phyloP scores from a whole-genome alignment of 2,888 invertebrate genomes.

The Criorhina ranunculi region DNA sequence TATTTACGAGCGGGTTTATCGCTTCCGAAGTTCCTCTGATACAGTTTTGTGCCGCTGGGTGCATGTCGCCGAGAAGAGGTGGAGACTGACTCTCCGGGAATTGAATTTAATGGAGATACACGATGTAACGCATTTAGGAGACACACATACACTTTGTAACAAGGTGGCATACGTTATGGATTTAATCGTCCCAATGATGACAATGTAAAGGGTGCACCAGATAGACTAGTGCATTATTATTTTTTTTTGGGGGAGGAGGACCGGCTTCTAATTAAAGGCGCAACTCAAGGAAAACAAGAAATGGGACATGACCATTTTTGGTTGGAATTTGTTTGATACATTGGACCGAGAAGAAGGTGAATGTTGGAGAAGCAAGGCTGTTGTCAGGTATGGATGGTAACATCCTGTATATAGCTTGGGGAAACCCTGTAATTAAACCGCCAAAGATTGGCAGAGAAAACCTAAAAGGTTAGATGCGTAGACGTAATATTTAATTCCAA shows the following conservation, averaged over 20 bases:
- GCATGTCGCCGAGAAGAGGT: conserved; percentile 4
- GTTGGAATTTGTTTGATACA: conserved; percentile 30
- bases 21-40: conserved; percentile 59
- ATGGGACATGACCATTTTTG: conserved; percentile 40
- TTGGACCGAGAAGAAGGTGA: neutral
- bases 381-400: too few relatives aligned
- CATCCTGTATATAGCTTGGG: too few relatives aligned
- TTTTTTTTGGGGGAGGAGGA: conserved; percentile 19
- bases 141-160: conserved; percentile 69
- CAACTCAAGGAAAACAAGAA: conserved; percentile 41
- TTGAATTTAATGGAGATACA: conserved; percentile 71
- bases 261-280: conserved; percentile 30
- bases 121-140: conserved; percentile 71
- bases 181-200: conserved; percentile 67
- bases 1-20: conserved; percentile 73
- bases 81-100: conserved; percentile 42
- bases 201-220: conserved; percentile 62
- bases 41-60: conserved; percentile 26
- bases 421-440: too few relatives aligned
- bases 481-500: too few relatives aligned
- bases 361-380: too few relatives aligned
- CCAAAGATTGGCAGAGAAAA: too few relatives aligned
- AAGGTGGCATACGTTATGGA: conserved; percentile 75
- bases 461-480: too few relatives aligned
- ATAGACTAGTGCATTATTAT: conserved; percentile 31